Percentiles rank a stretch among this genome's conserved stretches.
phyloP scores from a whole-genome alignment of 2,113 vertebrate genomes.

The Glareola pratincola region DNA sequence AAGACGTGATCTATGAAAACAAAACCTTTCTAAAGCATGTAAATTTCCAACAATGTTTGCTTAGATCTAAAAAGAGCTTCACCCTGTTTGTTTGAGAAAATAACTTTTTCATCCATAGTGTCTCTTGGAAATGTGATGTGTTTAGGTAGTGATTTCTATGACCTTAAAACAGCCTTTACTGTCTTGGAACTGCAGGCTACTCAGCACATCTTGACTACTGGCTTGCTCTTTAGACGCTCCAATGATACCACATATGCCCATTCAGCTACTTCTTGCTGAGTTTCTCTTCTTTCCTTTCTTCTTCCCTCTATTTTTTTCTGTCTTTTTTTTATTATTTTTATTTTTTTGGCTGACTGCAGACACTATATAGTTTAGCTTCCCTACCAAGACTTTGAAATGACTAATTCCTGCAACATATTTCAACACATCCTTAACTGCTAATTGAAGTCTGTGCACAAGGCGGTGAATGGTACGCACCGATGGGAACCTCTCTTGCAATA shows the following conservation, averaged over 20 bases:
- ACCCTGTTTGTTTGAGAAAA: not conserved
- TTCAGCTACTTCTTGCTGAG: slow-evolving; percentile 62
- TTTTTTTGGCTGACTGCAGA: slow-evolving; percentile 39
- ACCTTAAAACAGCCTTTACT: slow-evolving; percentile 73
- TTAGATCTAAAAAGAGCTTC: not conserved
- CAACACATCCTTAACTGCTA: slow-evolving; percentile 73
- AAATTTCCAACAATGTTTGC: not conserved
- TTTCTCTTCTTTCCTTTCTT: not conserved
- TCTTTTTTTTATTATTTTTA: not conserved
- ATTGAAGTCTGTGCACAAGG: slow-evolving; percentile 65
- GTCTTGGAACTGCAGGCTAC: slow-evolving; percentile 65
- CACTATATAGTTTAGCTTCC: slow-evolving; percentile 51
- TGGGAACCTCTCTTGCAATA: slow-evolving; percentile 48
- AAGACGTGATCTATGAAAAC: not conserved
- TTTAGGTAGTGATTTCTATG: slow-evolving; percentile 50
- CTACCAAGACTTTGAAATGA: slow-evolving; percentile 60
- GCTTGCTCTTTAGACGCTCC: slow-evolving; percentile 65
- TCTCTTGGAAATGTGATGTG: not conserved
- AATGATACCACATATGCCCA: slow-evolving; percentile 64
- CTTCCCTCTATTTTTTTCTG: not conserved
- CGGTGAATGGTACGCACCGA: slow-evolving; percentile 47
- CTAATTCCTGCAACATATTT: slow-evolving; percentile 69
- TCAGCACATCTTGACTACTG: slow-evolving; percentile 65
- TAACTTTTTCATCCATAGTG: not conserved
- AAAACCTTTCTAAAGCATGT: not conserved